Evolutionary conservation across 2,888 invertebrate species (phyloP), one percentile per base, ranked within the genome.

Genomic region (Himalopsyche kuldschensis): DNA sequence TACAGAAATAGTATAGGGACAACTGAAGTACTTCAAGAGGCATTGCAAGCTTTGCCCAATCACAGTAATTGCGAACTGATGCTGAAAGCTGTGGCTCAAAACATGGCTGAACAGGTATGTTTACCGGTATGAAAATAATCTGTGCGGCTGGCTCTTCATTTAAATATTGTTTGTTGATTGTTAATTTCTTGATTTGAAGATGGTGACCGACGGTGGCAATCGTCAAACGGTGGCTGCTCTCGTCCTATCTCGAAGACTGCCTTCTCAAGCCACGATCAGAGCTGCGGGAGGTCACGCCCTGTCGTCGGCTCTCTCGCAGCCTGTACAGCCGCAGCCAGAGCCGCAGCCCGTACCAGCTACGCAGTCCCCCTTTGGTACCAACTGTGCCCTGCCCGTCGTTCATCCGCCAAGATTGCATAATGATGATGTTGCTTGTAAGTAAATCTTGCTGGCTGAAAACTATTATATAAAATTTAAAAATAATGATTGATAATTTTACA

Each of bases 41-140:
- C 97, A 27, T 91, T 98, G 83, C 94, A 95, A 87, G 94, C 95
- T 82, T 95, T 97, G 79, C 97, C 97, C 41, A 96, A 95, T 90
- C 96, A 95, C 87, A 55, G 24, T 55, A 94, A 92, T 87, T 94
- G 96, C 48, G 98, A 98, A 90, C 94, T 95, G 87, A 95, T 97
- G 90, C 91, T 98, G 78, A 94, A 97, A 87, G 95, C 94, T 85
- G 96, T 98, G 31, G 95, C 97, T 0, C 93, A 94, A 78, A 96
- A 97, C 89, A 91, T 98, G 81, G 95, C 96, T 17, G 95, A 95
- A 87, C 94, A 97, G 93, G 94, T 94, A 78, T 79, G 80, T 79
- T 24, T 5, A 11, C 41, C 15, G 32, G 3, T 6, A 15, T 4
- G 5, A n/a, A 17, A 27, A 75, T 82, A 76, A 27, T 79, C 82